A percentile compares a stretch with the other conserved stretches of the same genome.
Evolutionary conservation across 2,113 vertebrate species (phyloP).

Genomic region (Ptilorrhoa leucosticta): DNA sequence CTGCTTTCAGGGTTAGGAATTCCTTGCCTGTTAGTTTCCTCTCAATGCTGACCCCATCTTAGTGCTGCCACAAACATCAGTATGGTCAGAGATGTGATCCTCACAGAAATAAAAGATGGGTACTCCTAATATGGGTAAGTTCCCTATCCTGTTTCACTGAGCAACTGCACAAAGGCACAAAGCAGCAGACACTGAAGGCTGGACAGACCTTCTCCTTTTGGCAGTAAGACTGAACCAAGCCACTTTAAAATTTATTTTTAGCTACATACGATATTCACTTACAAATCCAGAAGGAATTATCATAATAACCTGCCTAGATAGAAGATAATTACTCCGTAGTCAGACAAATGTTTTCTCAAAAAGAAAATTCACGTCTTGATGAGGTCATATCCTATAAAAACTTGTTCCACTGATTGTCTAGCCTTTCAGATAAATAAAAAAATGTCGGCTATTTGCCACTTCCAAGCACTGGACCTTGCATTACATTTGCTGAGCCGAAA

Average conservation of each 20-base stretch:
- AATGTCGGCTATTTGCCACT: background rate
- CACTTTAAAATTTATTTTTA: background rate
- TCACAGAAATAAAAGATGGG: background rate
- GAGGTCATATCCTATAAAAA: background rate
- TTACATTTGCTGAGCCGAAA: background rate
- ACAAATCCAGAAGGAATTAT: background rate
- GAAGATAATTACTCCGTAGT: background rate
- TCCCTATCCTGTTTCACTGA: conserved; percentile 5
- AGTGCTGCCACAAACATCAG: background rate
- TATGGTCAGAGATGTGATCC: background rate
- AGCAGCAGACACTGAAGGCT: background rate
- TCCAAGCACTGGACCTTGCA: background rate
- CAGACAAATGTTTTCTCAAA: background rate
- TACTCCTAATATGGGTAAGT: background rate
- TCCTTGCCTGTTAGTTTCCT: background rate
- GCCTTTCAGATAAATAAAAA: background rate
- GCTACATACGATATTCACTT: background rate
- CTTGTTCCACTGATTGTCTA: background rate
- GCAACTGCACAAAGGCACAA: background rate
- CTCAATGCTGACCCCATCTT: background rate
- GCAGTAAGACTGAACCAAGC: background rate
- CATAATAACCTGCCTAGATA: background rate
- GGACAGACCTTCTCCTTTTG: background rate
- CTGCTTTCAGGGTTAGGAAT: background rate
- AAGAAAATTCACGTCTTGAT: background rate